phyloP scores from a whole-genome alignment of 2,797 vertebrate species.

The Schizothorax lantsangensis region DNA sequence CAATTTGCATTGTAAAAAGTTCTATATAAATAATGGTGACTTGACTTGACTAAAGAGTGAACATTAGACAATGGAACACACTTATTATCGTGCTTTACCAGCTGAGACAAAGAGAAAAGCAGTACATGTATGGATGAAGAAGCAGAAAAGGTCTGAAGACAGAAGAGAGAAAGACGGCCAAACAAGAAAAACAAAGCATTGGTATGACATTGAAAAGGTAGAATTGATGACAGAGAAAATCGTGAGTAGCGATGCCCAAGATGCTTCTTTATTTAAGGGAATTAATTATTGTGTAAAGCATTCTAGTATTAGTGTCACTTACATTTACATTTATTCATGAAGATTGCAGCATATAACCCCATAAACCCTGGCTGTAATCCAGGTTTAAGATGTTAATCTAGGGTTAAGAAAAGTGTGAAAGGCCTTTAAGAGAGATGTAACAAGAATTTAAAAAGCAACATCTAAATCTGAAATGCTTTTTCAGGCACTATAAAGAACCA shows the following conservation, averaged over 20 bases:
- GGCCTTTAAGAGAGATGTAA: not conserved
- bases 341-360: not conserved
- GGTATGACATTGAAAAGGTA: not conserved
- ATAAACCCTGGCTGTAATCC: not conserved
- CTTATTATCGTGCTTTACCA: not conserved
- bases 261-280: not conserved
- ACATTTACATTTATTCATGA: not conserved
- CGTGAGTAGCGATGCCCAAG: not conserved
- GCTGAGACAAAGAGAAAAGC: not conserved
- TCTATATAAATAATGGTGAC: not conserved
- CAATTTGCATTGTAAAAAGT: not conserved
- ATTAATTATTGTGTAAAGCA: not conserved
- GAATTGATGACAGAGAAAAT: not conserved
- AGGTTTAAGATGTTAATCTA: not conserved
- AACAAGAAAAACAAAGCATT: not conserved
- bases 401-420: slow-evolving; percentile 1
- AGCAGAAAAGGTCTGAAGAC: not conserved
- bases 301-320: not conserved
- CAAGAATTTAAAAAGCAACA: not conserved
- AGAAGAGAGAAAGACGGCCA: not conserved
- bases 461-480: slow-evolving; percentile 14
- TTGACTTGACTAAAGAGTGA: not conserved
- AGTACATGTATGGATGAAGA: not conserved
- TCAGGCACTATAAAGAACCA: not conserved
- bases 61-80: not conserved